These are phyloP conservation scores for Chrosomus eos DNA, from an alignment of 2,797 vertebrate genomes.

Conservation along the genomic window DNA sequence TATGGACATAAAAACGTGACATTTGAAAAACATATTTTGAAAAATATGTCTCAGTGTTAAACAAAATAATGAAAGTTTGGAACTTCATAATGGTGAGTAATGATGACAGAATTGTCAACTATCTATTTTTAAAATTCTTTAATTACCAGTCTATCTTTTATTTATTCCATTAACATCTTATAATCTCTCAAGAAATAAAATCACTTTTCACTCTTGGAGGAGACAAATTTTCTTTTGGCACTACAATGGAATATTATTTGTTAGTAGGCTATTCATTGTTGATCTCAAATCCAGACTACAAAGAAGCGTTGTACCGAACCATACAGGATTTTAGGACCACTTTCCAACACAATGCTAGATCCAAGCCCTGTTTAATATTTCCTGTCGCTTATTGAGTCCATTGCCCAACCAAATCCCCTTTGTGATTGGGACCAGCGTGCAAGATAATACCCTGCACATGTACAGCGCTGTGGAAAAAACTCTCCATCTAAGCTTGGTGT, in stretches of 20 bases:
- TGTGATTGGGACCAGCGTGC: constrained; percentile 14
- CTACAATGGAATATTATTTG: background rate
- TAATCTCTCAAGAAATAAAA: background rate
- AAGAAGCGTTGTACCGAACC: constrained; percentile 11
- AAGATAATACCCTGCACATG: constrained; percentile 23
- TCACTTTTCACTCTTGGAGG: background rate
- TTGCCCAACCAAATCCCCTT: constrained; percentile 6
- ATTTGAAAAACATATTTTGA: background rate
- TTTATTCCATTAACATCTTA: background rate
- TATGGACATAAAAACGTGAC: background rate
- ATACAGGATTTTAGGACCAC: background rate
- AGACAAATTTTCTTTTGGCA: background rate
- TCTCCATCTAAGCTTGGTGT: constrained; percentile 22
- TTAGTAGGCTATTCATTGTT: constrained; percentile 2
- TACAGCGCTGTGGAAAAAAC: constrained; percentile 10
- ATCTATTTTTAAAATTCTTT: background rate
- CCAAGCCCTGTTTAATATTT: constrained; percentile 19
- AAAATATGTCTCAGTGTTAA: background rate
- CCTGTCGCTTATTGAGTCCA: background rate
- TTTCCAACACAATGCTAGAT: background rate
- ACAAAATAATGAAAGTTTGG: background rate
- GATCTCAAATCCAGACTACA: background rate
- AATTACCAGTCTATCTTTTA: background rate
- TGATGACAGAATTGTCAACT: background rate
- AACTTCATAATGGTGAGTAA: background rate